Base-by-base conservation (phyloP, 1,140 invertebrate genomes). In the Trigoniulus corallinus region DNA sequence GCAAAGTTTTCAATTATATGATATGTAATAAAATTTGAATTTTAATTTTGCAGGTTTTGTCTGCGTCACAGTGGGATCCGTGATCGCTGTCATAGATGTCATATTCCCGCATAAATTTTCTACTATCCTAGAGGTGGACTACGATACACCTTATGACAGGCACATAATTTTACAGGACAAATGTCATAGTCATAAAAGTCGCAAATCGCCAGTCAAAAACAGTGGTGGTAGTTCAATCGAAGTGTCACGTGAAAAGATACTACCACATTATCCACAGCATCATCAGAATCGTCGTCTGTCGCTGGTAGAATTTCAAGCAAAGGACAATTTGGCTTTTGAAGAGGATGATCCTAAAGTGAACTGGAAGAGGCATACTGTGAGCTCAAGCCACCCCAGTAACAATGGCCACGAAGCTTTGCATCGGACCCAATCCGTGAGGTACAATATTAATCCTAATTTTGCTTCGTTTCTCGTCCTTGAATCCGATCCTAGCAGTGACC, bases 91-190 rank as follows among this genome's bases (percentile, higher is more conserved):
- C 0, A 73, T 91, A 22, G 88, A 93, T 62, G 71, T 87, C 58
- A 74, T 88, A 25, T 91, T 81, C 67, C 88, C 88, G 7, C 84
- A 92, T 65, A 80, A 81, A 57, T 94, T 93, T 68, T 88, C 87
- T 13, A 92, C 88, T 0, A 83, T 92, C 47, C 66, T 94, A 39
- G 88, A 94, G 63, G 85, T 94, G 15, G 87, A 94, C 66, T 92
- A 91, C 61, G 88, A 88, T 60, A 93, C 88, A 1, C 88, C 88
- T 0, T 92, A 91, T 56, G 87, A 92, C 63, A 71, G 86, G 27
- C 87, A 92, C 62, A 84, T 89, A 20, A 88, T 91, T 21, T 84
- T 91, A 44, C 84, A 89, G 58, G 86, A 89, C 62, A 88, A 84
- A 57, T 78, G 82, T 58, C 80, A 84, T 56, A 80, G 75, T n/a